phyloP scores from a whole-genome alignment of 2,113 vertebrate genomes.

The Dipodomys merriami region DNA sequence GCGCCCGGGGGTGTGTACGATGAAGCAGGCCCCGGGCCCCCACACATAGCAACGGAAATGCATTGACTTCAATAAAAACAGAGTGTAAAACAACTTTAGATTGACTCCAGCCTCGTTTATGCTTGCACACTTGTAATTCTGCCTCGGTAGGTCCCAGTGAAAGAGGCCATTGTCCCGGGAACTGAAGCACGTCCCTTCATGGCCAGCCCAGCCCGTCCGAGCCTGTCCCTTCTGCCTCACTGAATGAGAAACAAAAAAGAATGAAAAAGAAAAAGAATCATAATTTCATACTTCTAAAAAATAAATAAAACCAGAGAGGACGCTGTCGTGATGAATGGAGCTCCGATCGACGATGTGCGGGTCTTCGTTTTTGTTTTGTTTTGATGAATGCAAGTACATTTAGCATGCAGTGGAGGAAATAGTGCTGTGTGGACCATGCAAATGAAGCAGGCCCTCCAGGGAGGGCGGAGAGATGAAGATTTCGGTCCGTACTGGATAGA shows the following conservation, averaged over 20 bases:
- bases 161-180: conserved; percentile 80
- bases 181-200: conserved; percentile 56
- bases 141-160: conserved; percentile 79
- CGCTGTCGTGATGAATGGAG: not conserved
- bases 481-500: not conserved
- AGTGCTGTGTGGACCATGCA: not conserved
- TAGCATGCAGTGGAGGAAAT: not conserved
- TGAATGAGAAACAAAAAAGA: conserved; percentile 36
- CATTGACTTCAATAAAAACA: conserved; percentile 87
- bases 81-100: conserved; percentile 87
- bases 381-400: not conserved
- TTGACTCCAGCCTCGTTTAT: conserved; percentile 87
- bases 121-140: conserved; percentile 85
- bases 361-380: not conserved
- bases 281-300: not conserved
- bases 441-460: no score
- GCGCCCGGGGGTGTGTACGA: conserved; percentile 83
- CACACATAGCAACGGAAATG: conserved; percentile 86
- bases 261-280: not conserved
- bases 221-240: conserved; percentile 16
- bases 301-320: not conserved
- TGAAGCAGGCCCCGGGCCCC: conserved; percentile 84
- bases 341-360: not conserved
- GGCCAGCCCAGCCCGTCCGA: not conserved
- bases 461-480: not conserved